Base-by-base conservation (phyloP, 2,888 invertebrate species). In the Vanessa cardui region DNA sequence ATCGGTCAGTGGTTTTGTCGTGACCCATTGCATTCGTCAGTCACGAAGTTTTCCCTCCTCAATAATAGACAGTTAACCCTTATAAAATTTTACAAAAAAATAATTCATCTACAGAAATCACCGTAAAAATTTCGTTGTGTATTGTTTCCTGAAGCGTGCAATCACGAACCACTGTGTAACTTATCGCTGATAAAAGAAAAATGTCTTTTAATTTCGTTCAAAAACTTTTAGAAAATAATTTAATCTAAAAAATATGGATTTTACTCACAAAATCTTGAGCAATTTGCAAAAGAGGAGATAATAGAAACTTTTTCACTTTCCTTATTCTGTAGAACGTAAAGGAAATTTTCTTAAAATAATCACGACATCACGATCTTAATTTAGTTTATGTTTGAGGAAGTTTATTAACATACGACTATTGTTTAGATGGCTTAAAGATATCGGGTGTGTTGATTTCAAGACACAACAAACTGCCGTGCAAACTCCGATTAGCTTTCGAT, bases 1-100 rank as follows among this genome's bases (percentile, higher is more conserved):
- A 73, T 62, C 77, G 77, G 74, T 80, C 83, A 76, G 78, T 76
- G 78, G 81, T 78, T 46, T 62, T 62, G 80, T 87, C 92, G 92
- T 92, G 92, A 90, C 88, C 87, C 79, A 82, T 72, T 74, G 78
- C 80, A 80, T 80, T 79, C 81, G 77, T 76, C 81, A 80, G 81
- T 81, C 87, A 83, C 86, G 84, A 82, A 76, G 79, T 76, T 78
- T 77, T 72, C 70, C 78, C 68, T 89, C 81, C 86, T 89, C 82
- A 88, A 89, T 87, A 86, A 84, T 83, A 70, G 73, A 81, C 80
- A 78, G 78, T 80, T 79, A 39, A 77, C 79, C 75, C 74, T 70
- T 73, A 62, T 31, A 66, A 68, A 70, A 60, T 70, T 64, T 68
- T 66, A 74, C 68, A 77, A 75, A 76, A n/a, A 80, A 76, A 59